A percentile compares a stretch with the other conserved stretches of the same genome.
Evolutionary conservation across 2,888 invertebrate species (phyloP).

Genomic region (Dioctria linearis): DNA sequence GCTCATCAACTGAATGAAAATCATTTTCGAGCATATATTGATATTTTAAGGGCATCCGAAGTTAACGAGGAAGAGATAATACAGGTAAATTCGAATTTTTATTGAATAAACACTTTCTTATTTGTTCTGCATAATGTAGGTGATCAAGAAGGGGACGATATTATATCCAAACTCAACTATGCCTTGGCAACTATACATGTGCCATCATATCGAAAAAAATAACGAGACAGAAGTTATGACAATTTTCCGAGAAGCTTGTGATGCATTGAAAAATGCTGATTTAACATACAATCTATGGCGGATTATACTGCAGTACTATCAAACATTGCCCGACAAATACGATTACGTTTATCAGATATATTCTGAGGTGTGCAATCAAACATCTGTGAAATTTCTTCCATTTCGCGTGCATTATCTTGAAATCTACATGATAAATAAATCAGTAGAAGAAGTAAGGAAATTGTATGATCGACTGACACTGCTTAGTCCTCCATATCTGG

Average conservation of each 20-base stretch:
- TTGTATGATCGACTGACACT: slow-evolving; percentile 76
- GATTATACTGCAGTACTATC: slow-evolving; percentile 65
- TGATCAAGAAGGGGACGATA: slow-evolving; percentile 66
- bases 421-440: slow-evolving; percentile 63
- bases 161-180: slow-evolving; percentile 70
- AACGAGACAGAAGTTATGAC: slow-evolving; percentile 70
- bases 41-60: slow-evolving; percentile 62
- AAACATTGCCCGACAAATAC: slow-evolving; percentile 62
- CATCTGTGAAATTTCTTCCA: slow-evolving; percentile 62
- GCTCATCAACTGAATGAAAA: slow-evolving; percentile 71
- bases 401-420: slow-evolving; percentile 66
- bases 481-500: slow-evolving; percentile 75
- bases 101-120: neutral
- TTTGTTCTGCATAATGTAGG: slow-evolving; percentile 10
- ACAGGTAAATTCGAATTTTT: slow-evolving; percentile 56
- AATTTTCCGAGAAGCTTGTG: slow-evolving; percentile 68
- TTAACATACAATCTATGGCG: slow-evolving; percentile 64
- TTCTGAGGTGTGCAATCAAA: slow-evolving; percentile 63
- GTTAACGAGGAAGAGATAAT: neutral
- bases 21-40: slow-evolving; percentile 72
- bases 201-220: slow-evolving; percentile 70
- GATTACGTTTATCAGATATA: slow-evolving; percentile 64
- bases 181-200: slow-evolving; percentile 73
- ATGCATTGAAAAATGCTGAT: slow-evolving; percentile 59
- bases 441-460: slow-evolving; percentile 74